Evolutionary conservation across 2,113 vertebrate genomes (phyloP).

Genomic region (Phoenicopterus ruber): DNA sequence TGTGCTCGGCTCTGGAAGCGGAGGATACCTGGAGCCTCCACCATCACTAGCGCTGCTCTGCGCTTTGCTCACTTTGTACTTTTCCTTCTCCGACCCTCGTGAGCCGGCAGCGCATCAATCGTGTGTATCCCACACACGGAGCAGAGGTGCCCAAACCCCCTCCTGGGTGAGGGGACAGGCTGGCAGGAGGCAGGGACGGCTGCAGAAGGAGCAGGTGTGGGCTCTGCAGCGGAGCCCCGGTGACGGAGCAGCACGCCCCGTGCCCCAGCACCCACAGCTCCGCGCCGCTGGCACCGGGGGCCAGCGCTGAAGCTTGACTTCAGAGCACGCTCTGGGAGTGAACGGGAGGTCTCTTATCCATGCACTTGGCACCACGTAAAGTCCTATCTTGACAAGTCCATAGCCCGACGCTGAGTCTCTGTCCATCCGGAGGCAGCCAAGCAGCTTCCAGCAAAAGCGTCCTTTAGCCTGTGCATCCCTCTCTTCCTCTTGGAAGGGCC

Average conservation of each 20-base stretch:
- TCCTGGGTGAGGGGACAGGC: too few relatives aligned
- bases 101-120: rapidly evolving
- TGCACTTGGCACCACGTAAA: background rate
- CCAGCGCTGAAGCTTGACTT: too few relatives aligned
- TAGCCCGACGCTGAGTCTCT: background rate
- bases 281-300: rapidly evolving
- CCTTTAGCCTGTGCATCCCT: background rate
- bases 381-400: rapidly evolving
- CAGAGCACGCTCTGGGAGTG: background rate
- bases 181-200: background rate
- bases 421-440: background rate
- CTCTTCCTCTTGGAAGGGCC: background rate
- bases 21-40: background rate
- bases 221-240: background rate
- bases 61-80: too few relatives aligned
- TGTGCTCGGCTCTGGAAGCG: rapidly evolving
- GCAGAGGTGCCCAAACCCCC: background rate
- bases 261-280: background rate
- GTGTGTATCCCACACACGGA: rapidly evolving
- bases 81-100: rapidly evolving
- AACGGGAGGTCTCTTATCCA: too few relatives aligned
- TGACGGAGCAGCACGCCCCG: background rate
- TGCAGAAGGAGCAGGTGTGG: background rate
- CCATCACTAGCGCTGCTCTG: background rate
- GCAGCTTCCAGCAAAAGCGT: rapidly evolving